Conservation (phyloP, 2,113 vertebrate species). For the Campylomormyrus tamandua region DNA sequence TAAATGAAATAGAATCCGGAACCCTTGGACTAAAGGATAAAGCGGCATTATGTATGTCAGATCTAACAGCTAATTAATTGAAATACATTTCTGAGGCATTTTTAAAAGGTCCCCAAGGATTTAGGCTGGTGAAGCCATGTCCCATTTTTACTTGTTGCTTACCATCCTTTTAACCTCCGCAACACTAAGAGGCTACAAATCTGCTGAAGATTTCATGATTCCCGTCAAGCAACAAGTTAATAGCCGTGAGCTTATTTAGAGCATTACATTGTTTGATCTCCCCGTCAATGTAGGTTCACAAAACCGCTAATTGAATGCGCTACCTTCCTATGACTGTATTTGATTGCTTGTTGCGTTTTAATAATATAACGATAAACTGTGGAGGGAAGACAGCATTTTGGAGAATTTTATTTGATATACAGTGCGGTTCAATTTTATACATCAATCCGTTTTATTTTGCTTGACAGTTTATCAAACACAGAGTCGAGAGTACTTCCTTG, state of each 20-base stretch:
- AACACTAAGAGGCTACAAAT: neutral
- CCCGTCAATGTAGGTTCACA: neutral
- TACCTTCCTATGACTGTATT: neutral
- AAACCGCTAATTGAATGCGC: neutral
- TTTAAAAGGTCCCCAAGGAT: neutral
- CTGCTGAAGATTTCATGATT: neutral
- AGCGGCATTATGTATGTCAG: neutral
- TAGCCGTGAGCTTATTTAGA: neutral
- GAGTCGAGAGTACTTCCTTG: neutral
- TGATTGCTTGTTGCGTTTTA: neutral
- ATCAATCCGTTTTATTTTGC: neutral
- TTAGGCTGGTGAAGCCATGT: neutral
- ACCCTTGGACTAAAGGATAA: neutral
- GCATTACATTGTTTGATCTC: neutral
- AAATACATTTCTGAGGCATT: neutral
- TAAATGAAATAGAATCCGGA: neutral
- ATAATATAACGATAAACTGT: neutral
- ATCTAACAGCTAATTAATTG: neutral
- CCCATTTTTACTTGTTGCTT: neutral
- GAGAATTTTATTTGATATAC: too few relatives aligned
- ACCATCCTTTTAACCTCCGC: neutral
- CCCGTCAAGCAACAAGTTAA: neutral
- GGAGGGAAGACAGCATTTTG: neutral
- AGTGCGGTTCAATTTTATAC: neutral
- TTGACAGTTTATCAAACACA: neutral